Conservation (phyloP, 2,888 invertebrate species). For the Actias luna region DNA sequence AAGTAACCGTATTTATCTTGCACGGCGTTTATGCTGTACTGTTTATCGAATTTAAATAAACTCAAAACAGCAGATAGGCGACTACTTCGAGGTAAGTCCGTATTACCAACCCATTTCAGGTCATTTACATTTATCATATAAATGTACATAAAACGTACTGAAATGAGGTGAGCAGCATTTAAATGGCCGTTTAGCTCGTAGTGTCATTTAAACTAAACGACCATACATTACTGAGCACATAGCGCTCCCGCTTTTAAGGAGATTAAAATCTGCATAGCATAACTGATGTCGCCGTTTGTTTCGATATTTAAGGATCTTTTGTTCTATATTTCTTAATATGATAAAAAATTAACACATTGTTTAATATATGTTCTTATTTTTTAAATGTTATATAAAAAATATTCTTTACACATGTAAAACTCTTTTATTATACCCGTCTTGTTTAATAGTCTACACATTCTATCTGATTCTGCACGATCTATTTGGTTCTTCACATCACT, state of each 20-base stretch:
- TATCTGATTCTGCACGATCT: too few relatives aligned
- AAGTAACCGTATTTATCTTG: background rate
- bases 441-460: too few relatives aligned
- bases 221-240: slow-evolving; percentile 31
- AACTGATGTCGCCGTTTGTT: slow-evolving; percentile 40
- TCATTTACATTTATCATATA: slow-evolving; percentile 21
- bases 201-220: slow-evolving; percentile 39
- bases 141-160: slow-evolving; percentile 22
- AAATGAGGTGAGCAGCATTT: slow-evolving; percentile 30
- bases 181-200: slow-evolving; percentile 32
- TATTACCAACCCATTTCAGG: slow-evolving; percentile 21
- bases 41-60: background rate
- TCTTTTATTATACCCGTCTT: too few relatives aligned
- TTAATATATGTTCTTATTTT: background rate
- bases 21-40: background rate
- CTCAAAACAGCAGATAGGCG: background rate
- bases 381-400: too few relatives aligned
- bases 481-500: too few relatives aligned
- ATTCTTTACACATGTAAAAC: too few relatives aligned
- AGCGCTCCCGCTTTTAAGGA: slow-evolving; percentile 53
- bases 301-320: slow-evolving; percentile 7
- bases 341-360: background rate
- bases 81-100: background rate
- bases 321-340: background rate
- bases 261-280: slow-evolving; percentile 70